Base-by-base conservation (phyloP, 2,888 invertebrate species). In the Hyalella azteca region DNA sequence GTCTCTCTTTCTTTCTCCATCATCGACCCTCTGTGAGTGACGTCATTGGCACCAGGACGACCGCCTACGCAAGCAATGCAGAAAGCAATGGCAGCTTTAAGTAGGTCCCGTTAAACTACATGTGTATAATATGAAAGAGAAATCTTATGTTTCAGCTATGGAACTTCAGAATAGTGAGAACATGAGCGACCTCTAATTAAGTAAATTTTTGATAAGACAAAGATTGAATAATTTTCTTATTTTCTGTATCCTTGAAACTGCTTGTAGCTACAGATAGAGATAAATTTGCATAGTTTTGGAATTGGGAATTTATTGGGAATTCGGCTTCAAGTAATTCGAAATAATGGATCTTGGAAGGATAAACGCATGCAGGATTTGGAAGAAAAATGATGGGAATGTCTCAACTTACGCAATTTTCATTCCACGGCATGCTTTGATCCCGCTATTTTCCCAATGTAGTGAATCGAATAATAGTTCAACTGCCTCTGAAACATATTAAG, bases 1-100 rank as follows among this genome's bases (percentile, higher is more conserved):
- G n/a, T n/a, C n/a, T n/a, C n/a, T n/a, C n/a, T n/a, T n/a, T n/a
- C n/a, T n/a, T n/a, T n/a, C n/a, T n/a, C 54, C 26, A 54, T 54
- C 54, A 22, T 26, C 45, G 54, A 54, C 26, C 49, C n/a, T 49
- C 49, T 54, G 9, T 54, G 54, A 54, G 13, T 54, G 54, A 54
- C 54, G 54, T 54, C 54, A 54, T 54, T 22, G 22, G 49, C n/a
- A 7, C 54, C n/a, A n/a, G n/a, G n/a, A 29, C 54, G 2, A 54
- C 54, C 54, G 29, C 54, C 54, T 54, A 54, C 54, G 54, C 54
- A 54, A 54, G 54, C 54, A 54, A 54, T 26, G 9, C 54, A 11
- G 7, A 22, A 4, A 13, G 26, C 54, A 26, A 54, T 29, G 9
- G 22, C 54, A 54, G 54, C 54, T 54, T 54, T 54, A 54, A 54